A percentile compares a stretch with the other conserved stretches of the same genome.
phyloP scores from a whole-genome alignment of 2,888 invertebrate genomes.

The Agonopterix subpropinquella region DNA sequence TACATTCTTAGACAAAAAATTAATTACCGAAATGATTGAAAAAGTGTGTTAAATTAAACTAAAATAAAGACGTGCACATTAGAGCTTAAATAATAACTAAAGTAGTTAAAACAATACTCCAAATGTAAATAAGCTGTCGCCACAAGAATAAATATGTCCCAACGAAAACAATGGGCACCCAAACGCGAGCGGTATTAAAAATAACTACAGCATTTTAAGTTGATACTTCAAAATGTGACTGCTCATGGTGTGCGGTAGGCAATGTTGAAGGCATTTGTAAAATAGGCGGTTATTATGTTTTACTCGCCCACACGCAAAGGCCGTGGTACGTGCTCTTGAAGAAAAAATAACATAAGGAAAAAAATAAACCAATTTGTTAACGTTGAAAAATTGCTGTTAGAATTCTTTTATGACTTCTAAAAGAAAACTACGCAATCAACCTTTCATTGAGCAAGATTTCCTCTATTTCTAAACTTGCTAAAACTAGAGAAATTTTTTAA shows the following conservation, averaged over 20 bases:
- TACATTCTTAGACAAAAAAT: no score
- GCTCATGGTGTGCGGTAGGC: conserved; percentile 64
- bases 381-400: neutral
- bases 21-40: no score
- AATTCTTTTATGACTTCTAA: neutral
- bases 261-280: conserved; percentile 47
- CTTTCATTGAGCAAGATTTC: conserved; percentile 3
- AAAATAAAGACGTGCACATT: neutral
- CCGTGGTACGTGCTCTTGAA: conserved; percentile 40
- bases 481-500: conserved; percentile 23
- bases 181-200: conserved; percentile 52
- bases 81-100: no score
- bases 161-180: conserved; percentile 59
- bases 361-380: conserved; percentile 15
- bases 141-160: conserved; percentile 55
- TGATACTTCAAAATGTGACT: conserved; percentile 58
- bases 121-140: conserved; percentile 27
- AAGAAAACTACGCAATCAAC: conserved; percentile 3
- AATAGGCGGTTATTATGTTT: conserved; percentile 55
- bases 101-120: conserved; percentile 25
- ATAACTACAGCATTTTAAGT: conserved; percentile 49
- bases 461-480: conserved; percentile 15
- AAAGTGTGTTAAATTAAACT: neutral
- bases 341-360: conserved; percentile 31
- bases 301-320: conserved; percentile 59